Evolutionary conservation across 2,888 invertebrate species (phyloP).

Genomic region (Ectobius pallidus): DNA sequence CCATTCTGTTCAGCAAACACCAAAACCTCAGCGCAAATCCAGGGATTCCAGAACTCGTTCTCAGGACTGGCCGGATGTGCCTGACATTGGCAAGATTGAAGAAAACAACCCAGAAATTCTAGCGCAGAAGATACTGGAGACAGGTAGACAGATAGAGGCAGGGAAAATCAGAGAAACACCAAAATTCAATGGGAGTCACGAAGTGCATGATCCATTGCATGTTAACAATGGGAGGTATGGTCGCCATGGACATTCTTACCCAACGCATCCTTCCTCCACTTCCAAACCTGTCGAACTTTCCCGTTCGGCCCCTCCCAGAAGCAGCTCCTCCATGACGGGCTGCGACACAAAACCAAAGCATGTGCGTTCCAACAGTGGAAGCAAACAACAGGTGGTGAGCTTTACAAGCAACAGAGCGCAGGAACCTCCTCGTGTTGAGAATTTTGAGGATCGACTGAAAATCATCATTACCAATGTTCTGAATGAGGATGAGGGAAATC

Average conservation of each 20-base stretch:
- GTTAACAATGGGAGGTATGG: slow-evolving; percentile 17
- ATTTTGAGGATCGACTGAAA: slow-evolving; percentile 88
- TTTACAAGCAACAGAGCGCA: slow-evolving; percentile 64
- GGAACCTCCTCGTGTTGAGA: slow-evolving; percentile 83
- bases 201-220: neutral
- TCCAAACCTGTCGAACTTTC: neutral
- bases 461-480: slow-evolving; percentile 85
- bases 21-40: slow-evolving; percentile 60
- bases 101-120: slow-evolving; percentile 90
- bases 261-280: neutral
- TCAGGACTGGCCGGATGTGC: slow-evolving; percentile 91
- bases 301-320: neutral
- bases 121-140: slow-evolving; percentile 88
- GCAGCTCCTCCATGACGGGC: neutral
- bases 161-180: slow-evolving; percentile 60
- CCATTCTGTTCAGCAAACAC: slow-evolving; percentile 13
- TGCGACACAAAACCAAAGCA: slow-evolving; percentile 23
- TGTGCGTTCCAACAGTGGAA: slow-evolving; percentile 16
- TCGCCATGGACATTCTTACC: slow-evolving; percentile 8
- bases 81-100: slow-evolving; percentile 87
- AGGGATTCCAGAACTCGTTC: slow-evolving; percentile 79
- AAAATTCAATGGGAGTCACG: slow-evolving; percentile 40
- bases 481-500: slow-evolving; percentile 78
- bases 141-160: slow-evolving; percentile 87
- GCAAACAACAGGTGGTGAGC: slow-evolving; percentile 29